Percentiles rank a stretch among this genome's conserved stretches.
phyloP scores from a whole-genome alignment of 1,140 invertebrate species.

The Antheraea mylitta region DNA sequence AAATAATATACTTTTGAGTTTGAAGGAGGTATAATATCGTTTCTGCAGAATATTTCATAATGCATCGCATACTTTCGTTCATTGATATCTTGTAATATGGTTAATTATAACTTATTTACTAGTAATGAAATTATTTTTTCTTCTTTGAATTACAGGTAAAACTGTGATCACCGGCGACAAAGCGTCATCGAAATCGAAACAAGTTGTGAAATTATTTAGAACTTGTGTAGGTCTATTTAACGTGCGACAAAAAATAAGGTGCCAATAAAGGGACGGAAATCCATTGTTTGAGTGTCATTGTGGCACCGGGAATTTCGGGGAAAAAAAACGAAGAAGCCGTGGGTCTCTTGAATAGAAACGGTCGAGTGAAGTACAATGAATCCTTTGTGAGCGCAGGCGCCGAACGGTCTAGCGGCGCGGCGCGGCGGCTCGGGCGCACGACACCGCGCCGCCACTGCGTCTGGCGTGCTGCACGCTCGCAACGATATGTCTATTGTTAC shows the following conservation, averaged over 20 bases:
- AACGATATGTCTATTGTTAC: slow-evolving; percentile 13
- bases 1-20: not conserved
- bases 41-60: no score
- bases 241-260: slow-evolving; percentile 71
- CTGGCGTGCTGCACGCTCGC: slow-evolving; percentile 32
- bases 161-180: not conserved
- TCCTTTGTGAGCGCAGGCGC: slow-evolving; percentile 73
- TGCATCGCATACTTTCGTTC: no score
- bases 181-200: slow-evolving; percentile 32
- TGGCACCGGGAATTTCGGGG: slow-evolving; percentile 61
- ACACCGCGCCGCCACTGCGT: slow-evolving; percentile 41
- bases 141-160: not conserved
- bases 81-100: no score
- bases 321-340: slow-evolving; percentile 52
- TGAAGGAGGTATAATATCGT: no score
- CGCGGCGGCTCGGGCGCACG: slow-evolving; percentile 40
- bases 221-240: slow-evolving; percentile 67
- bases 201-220: slow-evolving; percentile 69
- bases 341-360: slow-evolving; percentile 59
- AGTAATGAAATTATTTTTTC: no score
- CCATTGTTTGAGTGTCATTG: slow-evolving; percentile 74
- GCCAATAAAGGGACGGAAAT: slow-evolving; percentile 78
- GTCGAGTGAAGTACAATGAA: slow-evolving; percentile 65
- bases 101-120: no score
- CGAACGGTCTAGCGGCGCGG: slow-evolving; percentile 67